These are phyloP conservation scores for Carterocephalus palaemon DNA, from an alignment of 2,888 invertebrate genomes.

Conservation along the genomic window DNA sequence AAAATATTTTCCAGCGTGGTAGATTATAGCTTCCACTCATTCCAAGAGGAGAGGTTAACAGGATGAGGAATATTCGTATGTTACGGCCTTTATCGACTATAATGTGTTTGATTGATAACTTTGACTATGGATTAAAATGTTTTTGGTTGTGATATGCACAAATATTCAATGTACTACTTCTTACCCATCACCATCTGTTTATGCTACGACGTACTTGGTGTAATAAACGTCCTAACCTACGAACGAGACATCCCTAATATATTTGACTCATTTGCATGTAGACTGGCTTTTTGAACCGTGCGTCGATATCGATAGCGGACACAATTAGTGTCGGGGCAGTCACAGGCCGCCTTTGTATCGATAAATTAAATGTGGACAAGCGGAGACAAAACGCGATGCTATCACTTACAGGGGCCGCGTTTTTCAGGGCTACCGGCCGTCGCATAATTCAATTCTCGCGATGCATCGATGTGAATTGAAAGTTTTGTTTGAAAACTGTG, in stretches of 20 bases:
- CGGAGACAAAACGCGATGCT: conserved; percentile 69
- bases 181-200: too few species aligned
- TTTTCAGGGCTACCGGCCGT: conserved; percentile 30
- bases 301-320: conserved; percentile 51
- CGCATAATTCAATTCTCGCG: conserved; percentile 31
- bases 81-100: too few species aligned
- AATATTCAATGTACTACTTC: too few species aligned
- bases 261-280: conserved; percentile 49
- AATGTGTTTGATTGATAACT: too few species aligned
- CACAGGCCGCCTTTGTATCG: conserved; percentile 54
- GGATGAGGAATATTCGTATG: too few species aligned
- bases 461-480: conserved; percentile 21
- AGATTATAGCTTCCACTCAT: too few species aligned
- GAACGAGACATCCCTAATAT: conserved; percentile 13
- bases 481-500: conserved; percentile 8
- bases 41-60: too few species aligned
- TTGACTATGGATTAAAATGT: too few species aligned
- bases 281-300: conserved; percentile 47
- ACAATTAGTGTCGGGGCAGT: conserved; percentile 71
- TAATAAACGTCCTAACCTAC: too few species aligned
- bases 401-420: conserved; percentile 39
- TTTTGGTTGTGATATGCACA: too few species aligned
- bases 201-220: too few species aligned
- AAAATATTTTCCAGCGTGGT: too few species aligned
- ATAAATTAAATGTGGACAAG: conserved; percentile 60